Evolutionary conservation across 1,140 invertebrate genomes (phyloP), one percentile per base, ranked within the genome.

Genomic region (Chrysoperla carnea): DNA sequence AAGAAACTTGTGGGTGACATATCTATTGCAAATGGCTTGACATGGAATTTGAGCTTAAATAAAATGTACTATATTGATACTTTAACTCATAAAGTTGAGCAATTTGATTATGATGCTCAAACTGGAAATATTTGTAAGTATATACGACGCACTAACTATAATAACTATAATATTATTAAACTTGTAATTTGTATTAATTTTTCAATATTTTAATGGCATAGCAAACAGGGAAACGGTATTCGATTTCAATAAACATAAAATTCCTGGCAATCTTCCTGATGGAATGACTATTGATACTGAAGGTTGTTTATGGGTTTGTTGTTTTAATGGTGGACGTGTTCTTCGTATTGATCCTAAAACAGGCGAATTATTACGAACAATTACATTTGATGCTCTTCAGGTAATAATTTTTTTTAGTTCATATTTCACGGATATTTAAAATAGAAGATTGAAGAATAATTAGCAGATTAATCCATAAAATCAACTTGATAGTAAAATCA

Each of bases 1-100:
- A 50, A 43, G 33, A 57, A 47, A 36, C 52, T 60, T 42, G 64
- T 52, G 39, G 51, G 47, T 45, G 52, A 67, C 48, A 64, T 84
- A 14, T 65, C 69, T 36, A 78, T 88, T 43, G 81, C 82, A 11
- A 92, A 91, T 55, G 86, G 87, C 0, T 55, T 90, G 4, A 75
- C 76, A 6, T 91, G 85, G 84, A 76, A 75, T 50, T 51, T 60
- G 2, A 66, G 75, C 39, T 67, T 73, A 40, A 73, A 72, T 17
- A 73, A 70, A 9, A 73, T 85, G 59, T 87, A 83, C 56, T 84
- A 79, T 53, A 78, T 81, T 3, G 81, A 87, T 56, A 74, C 78
- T 4, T 61, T 69, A 6, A 75, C 75, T 14, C 62, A 61, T 37
- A 63, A 70, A 48, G 64, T 87, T 35, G 68, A 74, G 42, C 67